Evolutionary conservation across 2,797 vertebrate genomes (phyloP).

Genomic region (Lemur catta): DNA sequence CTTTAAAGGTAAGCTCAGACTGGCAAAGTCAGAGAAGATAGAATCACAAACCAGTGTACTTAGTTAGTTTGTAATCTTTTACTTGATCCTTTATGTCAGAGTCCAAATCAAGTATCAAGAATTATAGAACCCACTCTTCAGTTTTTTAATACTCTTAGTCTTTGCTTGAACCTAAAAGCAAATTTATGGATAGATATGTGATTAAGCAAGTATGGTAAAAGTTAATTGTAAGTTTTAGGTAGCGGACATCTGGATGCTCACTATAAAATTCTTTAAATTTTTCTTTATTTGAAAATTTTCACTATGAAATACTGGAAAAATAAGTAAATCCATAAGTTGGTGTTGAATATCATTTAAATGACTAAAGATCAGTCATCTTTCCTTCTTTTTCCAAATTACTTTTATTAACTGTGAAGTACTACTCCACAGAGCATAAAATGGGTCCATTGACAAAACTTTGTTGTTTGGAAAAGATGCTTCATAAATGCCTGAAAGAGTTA

Average conservation of each 20-base stretch:
- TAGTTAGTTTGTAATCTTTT: background rate
- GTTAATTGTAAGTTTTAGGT: background rate
- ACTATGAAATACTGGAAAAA: background rate
- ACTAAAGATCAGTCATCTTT: background rate
- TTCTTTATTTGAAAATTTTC: background rate
- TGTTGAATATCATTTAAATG: background rate
- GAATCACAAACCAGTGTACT: background rate
- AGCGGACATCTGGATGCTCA: background rate
- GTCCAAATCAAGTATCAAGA: background rate
- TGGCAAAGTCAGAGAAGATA: background rate
- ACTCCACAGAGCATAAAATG: background rate
- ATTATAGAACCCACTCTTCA: background rate
- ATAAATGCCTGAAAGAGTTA: background rate
- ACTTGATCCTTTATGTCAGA: background rate
- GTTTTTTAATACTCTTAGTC: background rate
- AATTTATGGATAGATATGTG: background rate
- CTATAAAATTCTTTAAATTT: background rate
- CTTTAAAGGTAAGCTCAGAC: background rate
- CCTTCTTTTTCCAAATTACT: slow-evolving; percentile 23
- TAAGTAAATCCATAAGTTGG: background rate
- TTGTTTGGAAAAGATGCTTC: background rate
- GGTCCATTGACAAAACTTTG: background rate
- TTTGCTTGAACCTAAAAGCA: slow-evolving; percentile 28
- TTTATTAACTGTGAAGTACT: slow-evolving; percentile 6
- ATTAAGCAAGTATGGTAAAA: background rate